These are phyloP conservation scores for Sapajus apella DNA, from an alignment of 2,113 vertebrate genomes.

Conservation along the genomic window DNA sequence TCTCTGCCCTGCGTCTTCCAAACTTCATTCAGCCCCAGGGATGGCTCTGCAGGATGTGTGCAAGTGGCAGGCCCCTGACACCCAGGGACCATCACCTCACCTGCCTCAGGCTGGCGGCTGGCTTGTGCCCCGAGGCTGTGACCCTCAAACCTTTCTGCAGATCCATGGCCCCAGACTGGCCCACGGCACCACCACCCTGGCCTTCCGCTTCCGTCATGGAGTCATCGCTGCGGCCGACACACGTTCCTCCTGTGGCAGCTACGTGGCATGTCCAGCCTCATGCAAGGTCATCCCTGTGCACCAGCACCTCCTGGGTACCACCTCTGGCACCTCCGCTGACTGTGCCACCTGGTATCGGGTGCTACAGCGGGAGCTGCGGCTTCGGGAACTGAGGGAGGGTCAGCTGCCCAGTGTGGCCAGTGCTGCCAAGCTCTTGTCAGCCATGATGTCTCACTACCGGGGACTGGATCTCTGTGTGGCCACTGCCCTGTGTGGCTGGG, in stretches of 20 bases:
- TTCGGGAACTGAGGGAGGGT: conserved; percentile 85
- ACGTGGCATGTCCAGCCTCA: conserved; percentile 85
- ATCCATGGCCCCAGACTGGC: conserved; percentile 29
- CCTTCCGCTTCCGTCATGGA: conserved; percentile 88
- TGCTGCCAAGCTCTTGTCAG: conserved; percentile 87
- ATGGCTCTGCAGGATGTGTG: conserved; percentile 91
- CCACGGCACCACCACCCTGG: conserved; percentile 90
- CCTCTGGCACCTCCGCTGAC: conserved; percentile 89
- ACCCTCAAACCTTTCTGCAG: neutral
- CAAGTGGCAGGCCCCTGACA: conserved; percentile 60
- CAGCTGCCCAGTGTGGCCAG: conserved; percentile 84
- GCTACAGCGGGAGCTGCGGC: conserved; percentile 85
- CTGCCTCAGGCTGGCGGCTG: conserved; percentile 45
- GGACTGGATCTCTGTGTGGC: conserved; percentile 90
- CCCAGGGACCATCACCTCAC: neutral
- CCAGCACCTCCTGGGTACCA: conserved; percentile 88
- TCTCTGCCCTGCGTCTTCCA: neutral
- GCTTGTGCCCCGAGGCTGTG: conserved; percentile 61
- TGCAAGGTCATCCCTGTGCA: conserved; percentile 88
- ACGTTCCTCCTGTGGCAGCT: conserved; percentile 86
- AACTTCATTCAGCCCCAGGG: neutral
- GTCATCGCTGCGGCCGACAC: conserved; percentile 90
- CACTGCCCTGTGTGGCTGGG: conserved; percentile 90
- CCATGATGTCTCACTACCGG: conserved; percentile 86
- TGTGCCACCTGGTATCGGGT: conserved; percentile 87